phyloP scores from a whole-genome alignment of 2,797 vertebrate genomes.

The Danio kyathit region DNA sequence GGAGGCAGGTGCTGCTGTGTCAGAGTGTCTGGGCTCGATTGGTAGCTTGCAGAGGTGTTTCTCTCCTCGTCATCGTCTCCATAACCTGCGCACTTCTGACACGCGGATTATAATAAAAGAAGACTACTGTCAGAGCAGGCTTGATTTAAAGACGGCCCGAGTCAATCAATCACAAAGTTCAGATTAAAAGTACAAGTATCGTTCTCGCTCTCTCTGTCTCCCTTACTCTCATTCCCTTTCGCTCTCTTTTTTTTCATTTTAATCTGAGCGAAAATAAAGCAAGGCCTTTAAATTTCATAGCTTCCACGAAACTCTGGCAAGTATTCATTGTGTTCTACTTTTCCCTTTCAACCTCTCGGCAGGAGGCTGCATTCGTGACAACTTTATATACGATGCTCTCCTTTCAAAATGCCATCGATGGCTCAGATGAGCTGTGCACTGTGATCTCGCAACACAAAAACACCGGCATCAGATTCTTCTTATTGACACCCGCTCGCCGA shows the following conservation, averaged over 20 bases:
- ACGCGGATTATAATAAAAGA: conserved; percentile 78
- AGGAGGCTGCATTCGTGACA: conserved; percentile 83
- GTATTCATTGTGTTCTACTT: conserved; percentile 81
- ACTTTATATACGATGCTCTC: conserved; percentile 87
- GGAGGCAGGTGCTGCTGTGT: conserved; percentile 62
- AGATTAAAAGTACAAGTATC: conserved; percentile 76
- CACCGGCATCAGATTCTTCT: conserved; percentile 82
- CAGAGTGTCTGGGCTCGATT: conserved; percentile 68
- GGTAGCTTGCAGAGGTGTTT: conserved; percentile 63
- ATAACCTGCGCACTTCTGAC: conserved; percentile 65
- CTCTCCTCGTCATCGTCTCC: conserved; percentile 53
- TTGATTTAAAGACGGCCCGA: conserved; percentile 76
- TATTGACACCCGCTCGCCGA: conserved; percentile 78
- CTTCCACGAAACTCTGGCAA: conserved; percentile 82
- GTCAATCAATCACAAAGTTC: conserved; percentile 78
- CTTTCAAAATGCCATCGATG: conserved; percentile 87
- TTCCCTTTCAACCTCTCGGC: conserved; percentile 84
- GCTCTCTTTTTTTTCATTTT: conserved; percentile 67
- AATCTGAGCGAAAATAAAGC: conserved; percentile 85
- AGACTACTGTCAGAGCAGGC: conserved; percentile 68
- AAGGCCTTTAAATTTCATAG: conserved; percentile 84
- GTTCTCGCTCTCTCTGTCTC: conserved; percentile 55
- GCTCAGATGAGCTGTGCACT: conserved; percentile 85
- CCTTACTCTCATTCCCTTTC: conserved; percentile 45
- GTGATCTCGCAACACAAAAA: conserved; percentile 85